Evolutionary conservation across 1,140 invertebrate species (phyloP).

Genomic region (Lepeophtheirus salmonis): DNA sequence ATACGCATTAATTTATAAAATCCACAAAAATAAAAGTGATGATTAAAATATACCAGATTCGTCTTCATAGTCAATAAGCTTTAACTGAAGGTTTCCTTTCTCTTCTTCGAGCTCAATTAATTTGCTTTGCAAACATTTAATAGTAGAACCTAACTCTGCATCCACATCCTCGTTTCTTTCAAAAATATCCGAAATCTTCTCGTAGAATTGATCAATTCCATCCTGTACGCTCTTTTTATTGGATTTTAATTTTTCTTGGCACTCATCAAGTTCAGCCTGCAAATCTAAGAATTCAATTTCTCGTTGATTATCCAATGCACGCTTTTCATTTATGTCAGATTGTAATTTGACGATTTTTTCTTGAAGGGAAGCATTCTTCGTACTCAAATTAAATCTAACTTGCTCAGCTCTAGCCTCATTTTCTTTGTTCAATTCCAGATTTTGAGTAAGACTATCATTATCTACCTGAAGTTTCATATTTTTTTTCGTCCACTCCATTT

Average conservation of each 20-base stretch:
- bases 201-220: not conserved
- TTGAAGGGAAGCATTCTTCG: slow-evolving; percentile 34
- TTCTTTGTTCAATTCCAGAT: slow-evolving; percentile 22
- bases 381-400: slow-evolving; percentile 36
- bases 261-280: slow-evolving; percentile 15
- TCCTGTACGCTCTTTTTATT: slow-evolving; percentile 18
- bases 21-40: no score
- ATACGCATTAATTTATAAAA: not conserved
- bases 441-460: slow-evolving; percentile 37
- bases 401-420: slow-evolving; percentile 24
- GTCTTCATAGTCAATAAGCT: slow-evolving; percentile 60
- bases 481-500: slow-evolving; percentile 47
- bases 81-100: slow-evolving; percentile 65
- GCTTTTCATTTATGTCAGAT: slow-evolving; percentile 24
- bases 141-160: not conserved
- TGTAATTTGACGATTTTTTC: slow-evolving; percentile 32
- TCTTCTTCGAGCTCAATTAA: slow-evolving; percentile 68
- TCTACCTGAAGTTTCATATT: slow-evolving; percentile 37
- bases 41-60: slow-evolving; percentile 9
- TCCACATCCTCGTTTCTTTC: not conserved
- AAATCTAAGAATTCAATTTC: slow-evolving; percentile 18
- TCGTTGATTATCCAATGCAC: slow-evolving; percentile 7
- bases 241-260: slow-evolving; percentile 5
- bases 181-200: not conserved
- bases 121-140: slow-evolving; percentile 49